Evolutionary conservation across 1,140 invertebrate genomes (phyloP).

Genomic region (Heliconius congener): DNA sequence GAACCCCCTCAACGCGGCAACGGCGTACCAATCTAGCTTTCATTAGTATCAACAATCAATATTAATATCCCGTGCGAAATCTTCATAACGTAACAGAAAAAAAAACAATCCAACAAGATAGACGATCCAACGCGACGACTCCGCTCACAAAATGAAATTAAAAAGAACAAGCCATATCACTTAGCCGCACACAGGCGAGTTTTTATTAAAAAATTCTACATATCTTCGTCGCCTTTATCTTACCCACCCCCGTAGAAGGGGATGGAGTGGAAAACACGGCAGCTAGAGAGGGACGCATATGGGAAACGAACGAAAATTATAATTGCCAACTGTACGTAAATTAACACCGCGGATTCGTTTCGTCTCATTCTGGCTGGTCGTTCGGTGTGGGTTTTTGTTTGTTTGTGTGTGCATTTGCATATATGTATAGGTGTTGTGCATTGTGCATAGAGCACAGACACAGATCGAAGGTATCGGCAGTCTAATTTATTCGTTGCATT

Average conservation of each 20-base stretch:
- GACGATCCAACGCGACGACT: conserved; percentile 61
- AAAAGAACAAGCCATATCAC: conserved; percentile 80
- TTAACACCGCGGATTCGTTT: conserved; percentile 75
- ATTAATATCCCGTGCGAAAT: conserved; percentile 79
- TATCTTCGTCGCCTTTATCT: conserved; percentile 73
- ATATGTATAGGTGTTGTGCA: conserved; percentile 43
- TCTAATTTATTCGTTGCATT: conserved; percentile 65
- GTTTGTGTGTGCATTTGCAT: conserved; percentile 69
- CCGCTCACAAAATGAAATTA: conserved; percentile 74
- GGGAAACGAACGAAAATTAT: conserved; percentile 78
- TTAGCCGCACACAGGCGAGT: conserved; percentile 75
- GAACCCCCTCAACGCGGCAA: conserved; percentile 53
- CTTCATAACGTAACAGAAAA: conserved; percentile 54
- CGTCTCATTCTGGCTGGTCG: conserved; percentile 50
- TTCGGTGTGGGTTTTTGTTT: conserved; percentile 52
- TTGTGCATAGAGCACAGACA: conserved; percentile 65
- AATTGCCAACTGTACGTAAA: conserved; percentile 80
- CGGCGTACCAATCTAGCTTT: conserved; percentile 72
- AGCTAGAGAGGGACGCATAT: conserved; percentile 63
- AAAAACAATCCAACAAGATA: conserved; percentile 58
- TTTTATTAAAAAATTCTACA: conserved; percentile 81
- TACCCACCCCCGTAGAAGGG: conserved; percentile 61
- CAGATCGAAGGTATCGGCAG: conserved; percentile 69
- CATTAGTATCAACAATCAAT: conserved; percentile 77
- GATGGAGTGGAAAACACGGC: conserved; percentile 64